These are phyloP conservation scores for Urosaurus nigricauda DNA, from an alignment of 2,797 vertebrate genomes.

Conservation along the genomic window DNA sequence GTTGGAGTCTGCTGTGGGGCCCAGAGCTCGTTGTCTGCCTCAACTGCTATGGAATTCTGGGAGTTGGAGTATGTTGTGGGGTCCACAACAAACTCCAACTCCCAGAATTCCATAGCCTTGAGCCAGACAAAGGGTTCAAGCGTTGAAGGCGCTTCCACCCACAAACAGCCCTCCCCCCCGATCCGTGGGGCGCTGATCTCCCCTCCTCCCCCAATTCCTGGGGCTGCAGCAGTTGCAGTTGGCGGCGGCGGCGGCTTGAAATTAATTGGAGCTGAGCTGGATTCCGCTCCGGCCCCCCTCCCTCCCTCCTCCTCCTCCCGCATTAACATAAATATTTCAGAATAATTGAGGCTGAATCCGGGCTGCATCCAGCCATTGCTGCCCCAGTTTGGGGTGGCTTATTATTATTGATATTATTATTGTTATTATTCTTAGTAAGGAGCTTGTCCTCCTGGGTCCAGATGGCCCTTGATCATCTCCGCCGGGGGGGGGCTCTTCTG, in stretches of 20 bases:
- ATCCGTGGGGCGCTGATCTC: no score
- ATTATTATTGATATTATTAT: slow-evolving; percentile 26
- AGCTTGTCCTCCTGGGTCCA: slow-evolving; percentile 69
- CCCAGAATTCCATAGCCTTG: no score
- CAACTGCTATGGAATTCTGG: no score
- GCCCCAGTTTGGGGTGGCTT: not conserved
- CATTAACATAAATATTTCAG: slow-evolving; percentile 72
- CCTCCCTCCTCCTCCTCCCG: no score
- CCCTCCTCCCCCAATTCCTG: slow-evolving; percentile 42
- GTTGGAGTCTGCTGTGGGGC: no score
- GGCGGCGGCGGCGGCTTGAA: slow-evolving; percentile 42
- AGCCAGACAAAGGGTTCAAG: no score
- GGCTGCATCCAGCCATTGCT: slow-evolving; percentile 61
- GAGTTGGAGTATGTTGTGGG: no score
- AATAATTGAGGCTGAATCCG: slow-evolving; percentile 73
- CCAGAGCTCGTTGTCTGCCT: no score
- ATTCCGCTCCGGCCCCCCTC: slow-evolving; percentile 49
- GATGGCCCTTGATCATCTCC: slow-evolving; percentile 62
- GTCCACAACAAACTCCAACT: no score
- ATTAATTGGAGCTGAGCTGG: slow-evolving; percentile 54
- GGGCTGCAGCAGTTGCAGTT: slow-evolving; percentile 52
- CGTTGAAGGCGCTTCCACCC: not conserved
- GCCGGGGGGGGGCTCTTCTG: no score
- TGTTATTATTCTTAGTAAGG: slow-evolving; percentile 56
- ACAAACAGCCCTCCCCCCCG: no score